These are phyloP conservation scores for Plutomurus gul DNA, from an alignment of 1,140 invertebrate genomes.

Conservation along the genomic window DNA sequence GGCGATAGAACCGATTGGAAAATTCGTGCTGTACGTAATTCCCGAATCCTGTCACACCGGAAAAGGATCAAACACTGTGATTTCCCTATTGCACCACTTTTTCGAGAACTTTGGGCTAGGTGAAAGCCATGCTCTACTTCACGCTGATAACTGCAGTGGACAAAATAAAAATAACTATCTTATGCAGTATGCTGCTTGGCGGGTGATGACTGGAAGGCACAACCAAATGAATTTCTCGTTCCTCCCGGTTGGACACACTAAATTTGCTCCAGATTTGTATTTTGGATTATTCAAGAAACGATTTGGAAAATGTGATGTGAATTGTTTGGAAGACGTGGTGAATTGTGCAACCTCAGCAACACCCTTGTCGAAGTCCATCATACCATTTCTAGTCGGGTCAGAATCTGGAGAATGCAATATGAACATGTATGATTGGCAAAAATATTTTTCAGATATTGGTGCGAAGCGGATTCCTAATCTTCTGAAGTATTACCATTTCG, in stretches of 20 bases:
- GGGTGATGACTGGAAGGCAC: neutral
- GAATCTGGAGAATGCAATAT: neutral
- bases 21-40: conserved; percentile 28
- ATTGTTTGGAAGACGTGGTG: neutral
- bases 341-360: neutral
- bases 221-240: neutral
- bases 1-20: conserved; percentile 1
- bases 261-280: conserved; percentile 31
- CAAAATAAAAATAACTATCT: conserved; percentile 39
- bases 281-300: conserved; percentile 10
- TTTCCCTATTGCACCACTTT: conserved; percentile 31
- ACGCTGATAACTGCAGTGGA: conserved; percentile 30
- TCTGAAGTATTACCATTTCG: neutral
- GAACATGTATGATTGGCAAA: neutral
- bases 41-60: neutral
- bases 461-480: neutral
- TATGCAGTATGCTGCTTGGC: conserved; percentile 4
- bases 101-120: conserved; percentile 22
- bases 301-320: neutral
- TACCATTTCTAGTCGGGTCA: neutral
- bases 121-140: neutral
- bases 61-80: conserved; percentile 14
- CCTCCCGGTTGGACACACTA: conserved; percentile 24
- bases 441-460: neutral
- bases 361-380: neutral